Percentiles rank a stretch among this genome's conserved stretches.
Evolutionary conservation across 2,113 vertebrate genomes (phyloP).

Genomic region (Oreochromis aureus): DNA sequence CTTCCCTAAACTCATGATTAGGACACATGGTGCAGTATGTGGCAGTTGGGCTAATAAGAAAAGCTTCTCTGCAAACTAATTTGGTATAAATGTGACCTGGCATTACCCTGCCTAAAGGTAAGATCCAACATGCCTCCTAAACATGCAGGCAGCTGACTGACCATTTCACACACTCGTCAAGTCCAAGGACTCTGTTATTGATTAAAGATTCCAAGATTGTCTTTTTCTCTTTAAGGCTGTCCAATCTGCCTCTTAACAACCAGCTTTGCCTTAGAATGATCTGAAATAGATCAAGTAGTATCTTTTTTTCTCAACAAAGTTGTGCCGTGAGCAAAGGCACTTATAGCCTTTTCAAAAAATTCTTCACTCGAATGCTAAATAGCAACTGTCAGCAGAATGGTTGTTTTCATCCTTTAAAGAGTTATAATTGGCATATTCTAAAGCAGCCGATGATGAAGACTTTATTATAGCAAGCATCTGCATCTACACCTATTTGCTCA

Average conservation of each 20-base stretch:
- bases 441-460: neutral
- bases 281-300: conserved; percentile 31
- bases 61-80: conserved; percentile 25
- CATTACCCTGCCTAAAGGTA: neutral
- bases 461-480: conserved; percentile 56
- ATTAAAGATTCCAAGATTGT: conserved; percentile 14
- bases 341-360: conserved; percentile 31
- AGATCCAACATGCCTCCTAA: neutral
- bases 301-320: neutral
- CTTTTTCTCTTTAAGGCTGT: conserved; percentile 1
- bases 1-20: neutral
- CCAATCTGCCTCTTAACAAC: neutral
- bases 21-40: neutral
- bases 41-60: neutral
- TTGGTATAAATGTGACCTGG: conserved; percentile 12
- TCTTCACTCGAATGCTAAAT: conserved; percentile 35
- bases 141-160: neutral
- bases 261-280: neutral
- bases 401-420: conserved; percentile 35
- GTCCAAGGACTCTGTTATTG: conserved; percentile 28
- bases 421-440: conserved; percentile 23
- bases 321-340: neutral
- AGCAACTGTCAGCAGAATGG: conserved; percentile 18
- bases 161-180: neutral
- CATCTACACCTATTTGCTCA: conserved; percentile 29